Evolutionary conservation across 2,113 vertebrate genomes (phyloP).

Genomic region (Chloroceryle aenea): DNA sequence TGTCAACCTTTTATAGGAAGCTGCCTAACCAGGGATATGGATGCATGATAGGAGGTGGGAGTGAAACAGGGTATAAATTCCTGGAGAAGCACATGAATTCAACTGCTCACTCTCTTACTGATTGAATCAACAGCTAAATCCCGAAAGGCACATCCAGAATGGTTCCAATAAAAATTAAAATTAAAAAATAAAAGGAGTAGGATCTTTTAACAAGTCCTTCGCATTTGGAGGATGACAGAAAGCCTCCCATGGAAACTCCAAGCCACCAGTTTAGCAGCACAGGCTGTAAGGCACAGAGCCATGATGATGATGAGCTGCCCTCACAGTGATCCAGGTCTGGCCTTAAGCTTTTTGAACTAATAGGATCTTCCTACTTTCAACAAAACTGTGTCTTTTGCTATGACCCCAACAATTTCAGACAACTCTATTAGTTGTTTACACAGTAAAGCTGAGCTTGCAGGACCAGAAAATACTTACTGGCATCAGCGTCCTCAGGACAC

Average conservation of each 20-base stretch:
- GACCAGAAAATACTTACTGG: background rate
- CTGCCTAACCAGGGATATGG: background rate
- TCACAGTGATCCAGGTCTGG: background rate
- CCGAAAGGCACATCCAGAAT: background rate
- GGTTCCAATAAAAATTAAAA: background rate
- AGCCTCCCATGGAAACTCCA: background rate
- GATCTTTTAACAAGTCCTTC: background rate
- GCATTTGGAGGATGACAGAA: background rate
- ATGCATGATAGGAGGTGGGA: background rate
- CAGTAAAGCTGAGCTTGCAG: background rate
- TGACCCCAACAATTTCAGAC: background rate
- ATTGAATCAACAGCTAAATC: background rate
- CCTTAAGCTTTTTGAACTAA: background rate
- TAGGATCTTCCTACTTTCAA: background rate
- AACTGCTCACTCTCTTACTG: background rate
- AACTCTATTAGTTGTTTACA: background rate
- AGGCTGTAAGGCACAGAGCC: fast-evolving
- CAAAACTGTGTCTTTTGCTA: background rate
- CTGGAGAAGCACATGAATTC: background rate
- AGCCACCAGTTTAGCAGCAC: background rate
- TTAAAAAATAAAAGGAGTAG: background rate
- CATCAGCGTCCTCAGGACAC: background rate
- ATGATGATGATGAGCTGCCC: fast-evolving
- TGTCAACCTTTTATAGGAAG: background rate
- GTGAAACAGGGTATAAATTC: background rate